These are phyloP conservation scores for Paguma larvata DNA, from an alignment of 2,797 vertebrate species.

Conservation along the genomic window DNA sequence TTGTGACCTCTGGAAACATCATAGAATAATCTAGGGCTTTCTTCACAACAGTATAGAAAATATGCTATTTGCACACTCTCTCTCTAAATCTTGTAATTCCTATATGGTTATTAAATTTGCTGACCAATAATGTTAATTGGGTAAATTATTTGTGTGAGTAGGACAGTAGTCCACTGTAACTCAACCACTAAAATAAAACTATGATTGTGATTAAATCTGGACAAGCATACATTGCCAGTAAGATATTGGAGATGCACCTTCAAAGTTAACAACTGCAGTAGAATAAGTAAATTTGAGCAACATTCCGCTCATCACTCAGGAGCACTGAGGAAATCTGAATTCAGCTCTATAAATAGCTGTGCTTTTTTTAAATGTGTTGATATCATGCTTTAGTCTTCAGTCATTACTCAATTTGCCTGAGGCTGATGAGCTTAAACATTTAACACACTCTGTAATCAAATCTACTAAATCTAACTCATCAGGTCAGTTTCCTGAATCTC, in stretches of 20 bases:
- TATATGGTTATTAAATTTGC: background rate
- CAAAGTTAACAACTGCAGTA: background rate
- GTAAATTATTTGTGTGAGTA: background rate
- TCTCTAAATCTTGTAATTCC: background rate
- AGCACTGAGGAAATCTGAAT: background rate
- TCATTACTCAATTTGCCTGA: background rate
- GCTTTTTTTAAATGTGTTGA: background rate
- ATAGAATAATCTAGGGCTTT: background rate
- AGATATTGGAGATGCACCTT: background rate
- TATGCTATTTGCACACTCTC: background rate
- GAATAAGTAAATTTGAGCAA: background rate
- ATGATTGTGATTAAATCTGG: background rate
- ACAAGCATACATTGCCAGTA: background rate
- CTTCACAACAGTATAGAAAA: background rate
- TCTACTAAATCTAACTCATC: background rate
- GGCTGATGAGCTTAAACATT: background rate
- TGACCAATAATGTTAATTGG: background rate
- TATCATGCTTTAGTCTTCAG: background rate
- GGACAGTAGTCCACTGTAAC: background rate
- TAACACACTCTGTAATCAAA: background rate
- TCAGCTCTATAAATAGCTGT: background rate
- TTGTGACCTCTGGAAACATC: background rate
- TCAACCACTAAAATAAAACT: background rate
- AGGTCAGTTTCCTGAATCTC: background rate
- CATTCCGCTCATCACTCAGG: background rate